Evolutionary conservation across 2,797 vertebrate species (phyloP).

Genomic region (Jordanella pulchra): DNA sequence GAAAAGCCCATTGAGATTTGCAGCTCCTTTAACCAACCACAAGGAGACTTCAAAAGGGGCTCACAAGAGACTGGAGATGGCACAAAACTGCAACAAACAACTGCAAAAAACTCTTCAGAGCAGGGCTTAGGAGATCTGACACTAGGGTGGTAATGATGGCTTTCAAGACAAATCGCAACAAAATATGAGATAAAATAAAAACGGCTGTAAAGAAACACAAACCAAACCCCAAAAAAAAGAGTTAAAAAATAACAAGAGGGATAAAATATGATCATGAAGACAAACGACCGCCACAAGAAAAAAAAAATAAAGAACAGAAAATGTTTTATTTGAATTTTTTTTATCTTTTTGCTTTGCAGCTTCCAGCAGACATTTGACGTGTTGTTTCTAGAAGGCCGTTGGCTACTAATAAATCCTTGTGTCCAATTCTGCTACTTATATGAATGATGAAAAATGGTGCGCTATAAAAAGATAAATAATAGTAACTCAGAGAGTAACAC

Average conservation of each 20-base stretch:
- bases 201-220: background rate
- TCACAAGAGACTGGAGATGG: background rate
- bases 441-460: background rate
- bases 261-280: background rate
- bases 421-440: background rate
- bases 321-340: background rate
- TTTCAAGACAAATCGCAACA: background rate
- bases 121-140: background rate
- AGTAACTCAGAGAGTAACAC: background rate
- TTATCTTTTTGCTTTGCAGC: too few species aligned
- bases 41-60: background rate
- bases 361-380: background rate
- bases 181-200: background rate
- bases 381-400: background rate
- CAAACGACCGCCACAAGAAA: background rate
- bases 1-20: background rate
- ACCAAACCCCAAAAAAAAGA: background rate
- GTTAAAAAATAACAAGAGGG: background rate
- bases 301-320: too few species aligned
- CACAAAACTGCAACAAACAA: constrained; percentile 8
- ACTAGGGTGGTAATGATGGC: background rate
- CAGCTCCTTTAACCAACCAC: background rate
- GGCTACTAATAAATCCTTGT: background rate
- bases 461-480: too few species aligned
- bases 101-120: background rate